Conservation (phyloP, 1,140 invertebrate species). For the Ips nitidus region DNA sequence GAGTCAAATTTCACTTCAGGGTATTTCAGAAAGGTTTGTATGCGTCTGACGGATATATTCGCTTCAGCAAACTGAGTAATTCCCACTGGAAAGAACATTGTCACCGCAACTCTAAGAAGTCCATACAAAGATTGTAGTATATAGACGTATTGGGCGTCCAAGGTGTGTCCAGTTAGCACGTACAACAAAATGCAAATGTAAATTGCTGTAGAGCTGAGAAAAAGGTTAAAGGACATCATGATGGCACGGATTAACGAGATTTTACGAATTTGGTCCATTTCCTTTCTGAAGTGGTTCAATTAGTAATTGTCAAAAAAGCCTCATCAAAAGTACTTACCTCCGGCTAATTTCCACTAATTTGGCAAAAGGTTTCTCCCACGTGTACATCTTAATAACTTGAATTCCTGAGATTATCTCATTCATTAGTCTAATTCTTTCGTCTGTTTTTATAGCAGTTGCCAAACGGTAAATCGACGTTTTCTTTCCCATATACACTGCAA, state of each 20-base stretch:
- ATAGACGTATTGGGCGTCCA: slow-evolving; percentile 76
- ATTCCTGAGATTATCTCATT: slow-evolving; percentile 79
- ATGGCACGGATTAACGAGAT: slow-evolving; percentile 65
- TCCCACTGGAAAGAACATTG: slow-evolving; percentile 69
- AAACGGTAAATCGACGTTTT: slow-evolving; percentile 58
- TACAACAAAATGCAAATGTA: slow-evolving; percentile 76
- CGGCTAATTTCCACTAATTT: slow-evolving; percentile 39
- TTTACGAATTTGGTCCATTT: slow-evolving; percentile 45
- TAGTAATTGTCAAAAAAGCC: background rate
- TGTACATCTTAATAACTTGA: slow-evolving; percentile 83
- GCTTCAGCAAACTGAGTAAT: slow-evolving; percentile 62
- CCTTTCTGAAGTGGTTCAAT: slow-evolving; percentile 36
- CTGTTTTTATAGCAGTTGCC: slow-evolving; percentile 62
- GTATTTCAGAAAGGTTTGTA: slow-evolving; percentile 61
- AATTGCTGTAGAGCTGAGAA: slow-evolving; percentile 71
- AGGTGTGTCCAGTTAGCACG: slow-evolving; percentile 65
- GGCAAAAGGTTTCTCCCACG: slow-evolving; percentile 73
- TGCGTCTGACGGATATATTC: slow-evolving; percentile 65
- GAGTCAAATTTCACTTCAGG: slow-evolving; percentile 38
- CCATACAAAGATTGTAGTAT: slow-evolving; percentile 72
- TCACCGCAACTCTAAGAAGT: slow-evolving; percentile 68
- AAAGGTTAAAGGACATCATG: slow-evolving; percentile 71
- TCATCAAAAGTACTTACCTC: slow-evolving; percentile 43
- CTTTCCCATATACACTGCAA: slow-evolving; percentile 48
- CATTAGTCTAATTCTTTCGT: slow-evolving; percentile 71